These are phyloP conservation scores for Urocolius indicus DNA, from an alignment of 2,113 vertebrate genomes.

Conservation along the genomic window DNA sequence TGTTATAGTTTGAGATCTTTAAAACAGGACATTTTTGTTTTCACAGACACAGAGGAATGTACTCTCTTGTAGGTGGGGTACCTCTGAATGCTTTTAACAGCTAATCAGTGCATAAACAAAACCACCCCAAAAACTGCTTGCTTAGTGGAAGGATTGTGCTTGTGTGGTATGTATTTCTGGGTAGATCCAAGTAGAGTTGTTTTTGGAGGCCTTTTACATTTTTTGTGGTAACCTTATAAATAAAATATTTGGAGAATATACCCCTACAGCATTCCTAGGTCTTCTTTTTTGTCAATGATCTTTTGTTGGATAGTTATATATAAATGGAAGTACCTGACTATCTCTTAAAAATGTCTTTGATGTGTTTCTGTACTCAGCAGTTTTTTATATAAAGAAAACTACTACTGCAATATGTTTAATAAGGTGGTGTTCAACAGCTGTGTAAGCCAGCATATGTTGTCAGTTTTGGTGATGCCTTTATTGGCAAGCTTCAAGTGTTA, in stretches of 20 bases:
- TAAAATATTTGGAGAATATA: not conserved
- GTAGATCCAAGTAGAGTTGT: not conserved
- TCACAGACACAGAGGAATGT: not conserved
- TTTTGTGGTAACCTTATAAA: constrained; percentile 15
- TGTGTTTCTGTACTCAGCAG: not conserved
- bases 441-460: accelerated
- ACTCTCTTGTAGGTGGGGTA: constrained; percentile 11
- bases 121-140: constrained; percentile 22
- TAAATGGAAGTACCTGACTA: not conserved
- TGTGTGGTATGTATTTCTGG: constrained; percentile 32
- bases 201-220: constrained; percentile 7
- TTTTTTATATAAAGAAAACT: not conserved
- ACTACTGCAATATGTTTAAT: not conserved
- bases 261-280: not conserved
- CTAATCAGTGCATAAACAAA: not conserved
- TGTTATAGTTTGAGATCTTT: not conserved
- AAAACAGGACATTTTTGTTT: not conserved
- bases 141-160: not conserved
- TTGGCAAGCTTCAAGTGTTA: not conserved
- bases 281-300: not conserved
- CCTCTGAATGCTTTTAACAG: not conserved
- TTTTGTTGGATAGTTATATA: not conserved
- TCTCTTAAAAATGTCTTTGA: not conserved
- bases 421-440: not conserved
- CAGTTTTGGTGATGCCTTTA: not conserved